Evolutionary conservation across 2,797 vertebrate genomes (phyloP).

Genomic region (Ctenosaura bakeri): DNA sequence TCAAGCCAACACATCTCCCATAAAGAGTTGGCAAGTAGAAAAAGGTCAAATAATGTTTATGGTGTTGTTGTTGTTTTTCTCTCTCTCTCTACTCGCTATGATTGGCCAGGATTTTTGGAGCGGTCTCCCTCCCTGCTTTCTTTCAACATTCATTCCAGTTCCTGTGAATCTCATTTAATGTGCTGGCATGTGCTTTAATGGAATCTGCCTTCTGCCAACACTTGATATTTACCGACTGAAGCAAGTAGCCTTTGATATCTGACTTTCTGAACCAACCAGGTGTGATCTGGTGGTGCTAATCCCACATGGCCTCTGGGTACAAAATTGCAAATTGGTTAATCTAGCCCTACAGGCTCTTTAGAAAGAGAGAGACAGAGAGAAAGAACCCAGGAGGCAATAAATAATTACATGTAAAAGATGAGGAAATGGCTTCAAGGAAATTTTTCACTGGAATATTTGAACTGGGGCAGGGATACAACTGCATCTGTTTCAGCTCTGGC

Average conservation of each 20-base stretch:
- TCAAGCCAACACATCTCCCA: constrained; percentile 18
- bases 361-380: not conserved
- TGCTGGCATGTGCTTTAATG: constrained; percentile 19
- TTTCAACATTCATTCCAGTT: constrained; percentile 8
- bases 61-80: not conserved
- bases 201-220: constrained; percentile 31
- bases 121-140: not conserved
- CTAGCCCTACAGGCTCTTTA: not conserved
- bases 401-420: not conserved
- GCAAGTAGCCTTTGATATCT: not conserved
- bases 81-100: not conserved
- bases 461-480: not conserved
- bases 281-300: not conserved
- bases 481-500: not conserved
- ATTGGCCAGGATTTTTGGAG: not conserved
- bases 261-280: not conserved
- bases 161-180: constrained; percentile 32
- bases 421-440: not conserved
- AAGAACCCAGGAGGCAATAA: not conserved
- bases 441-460: constrained; percentile 9
- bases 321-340: constrained; percentile 17
- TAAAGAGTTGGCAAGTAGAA: constrained; percentile 8
- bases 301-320: not conserved
- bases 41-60: constrained; percentile 31
- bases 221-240: not conserved